phyloP scores from a whole-genome alignment of 2,888 invertebrate species.

The Sthenelais limicola region DNA sequence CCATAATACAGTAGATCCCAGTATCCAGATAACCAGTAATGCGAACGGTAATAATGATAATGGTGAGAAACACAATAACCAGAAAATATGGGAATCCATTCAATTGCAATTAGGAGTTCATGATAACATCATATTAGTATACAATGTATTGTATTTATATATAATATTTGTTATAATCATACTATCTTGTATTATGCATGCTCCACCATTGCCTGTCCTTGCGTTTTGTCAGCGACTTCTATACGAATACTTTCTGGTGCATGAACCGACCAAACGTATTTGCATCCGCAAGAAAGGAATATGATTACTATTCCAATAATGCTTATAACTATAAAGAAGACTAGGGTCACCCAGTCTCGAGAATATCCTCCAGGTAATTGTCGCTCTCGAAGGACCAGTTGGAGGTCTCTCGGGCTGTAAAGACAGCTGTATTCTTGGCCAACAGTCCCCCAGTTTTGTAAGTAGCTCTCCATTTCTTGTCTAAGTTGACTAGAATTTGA shows the following conservation, averaged over 20 bases:
- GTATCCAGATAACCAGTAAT: too few species aligned
- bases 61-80: too few species aligned
- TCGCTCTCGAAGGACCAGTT: slow-evolving; percentile 10
- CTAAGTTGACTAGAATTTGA: background rate
- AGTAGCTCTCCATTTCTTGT: slow-evolving; percentile 8
- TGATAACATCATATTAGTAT: too few species aligned
- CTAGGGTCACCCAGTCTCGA: slow-evolving; percentile 14
- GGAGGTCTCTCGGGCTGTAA: slow-evolving; percentile 23
- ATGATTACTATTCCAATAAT: slow-evolving; percentile 12
- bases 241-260: slow-evolving; percentile 29
- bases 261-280: slow-evolving; percentile 19
- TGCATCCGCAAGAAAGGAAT: slow-evolving; percentile 10
- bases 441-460: slow-evolving; percentile 3
- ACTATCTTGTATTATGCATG: background rate
- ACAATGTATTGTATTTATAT: too few species aligned
- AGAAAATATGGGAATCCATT: too few species aligned
- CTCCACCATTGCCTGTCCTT: slow-evolving; percentile 29
- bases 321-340: slow-evolving; percentile 25
- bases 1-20: too few species aligned
- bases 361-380: slow-evolving; percentile 2
- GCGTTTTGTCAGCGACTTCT: slow-evolving; percentile 19
- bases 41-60: too few species aligned
- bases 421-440: slow-evolving; percentile 15
- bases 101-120: too few species aligned
- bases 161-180: too few species aligned